Percentiles rank a stretch among this genome's conserved stretches.
phyloP scores from a whole-genome alignment of 2,888 invertebrate species.

The Fissipunctia ypsillon region DNA sequence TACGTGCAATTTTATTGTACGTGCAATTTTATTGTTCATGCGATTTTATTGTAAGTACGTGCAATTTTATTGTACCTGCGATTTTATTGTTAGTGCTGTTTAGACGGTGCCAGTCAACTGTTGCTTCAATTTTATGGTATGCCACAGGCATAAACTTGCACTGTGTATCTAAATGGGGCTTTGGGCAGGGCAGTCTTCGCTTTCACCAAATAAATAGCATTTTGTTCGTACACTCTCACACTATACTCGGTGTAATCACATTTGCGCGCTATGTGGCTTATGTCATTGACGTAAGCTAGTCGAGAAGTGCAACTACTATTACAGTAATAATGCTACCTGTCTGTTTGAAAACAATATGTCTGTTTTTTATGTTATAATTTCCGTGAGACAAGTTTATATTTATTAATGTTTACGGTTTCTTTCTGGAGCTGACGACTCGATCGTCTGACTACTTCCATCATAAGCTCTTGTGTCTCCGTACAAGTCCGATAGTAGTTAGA shows the following conservation, averaged over 20 bases:
- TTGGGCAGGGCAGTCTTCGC: slow-evolving; percentile 71
- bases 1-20: too few species aligned
- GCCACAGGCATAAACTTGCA: too few species aligned
- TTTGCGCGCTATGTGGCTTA: not conserved
- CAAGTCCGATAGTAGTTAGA: not conserved
- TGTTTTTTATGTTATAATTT: slow-evolving; percentile 13
- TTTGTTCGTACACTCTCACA: slow-evolving; percentile 64
- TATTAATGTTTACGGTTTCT: not conserved
- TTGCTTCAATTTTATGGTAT: too few species aligned
- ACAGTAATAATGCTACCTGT: not conserved
- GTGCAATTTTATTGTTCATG: too few species aligned
- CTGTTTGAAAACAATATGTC: slow-evolving; percentile 8
- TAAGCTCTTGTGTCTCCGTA: not conserved
- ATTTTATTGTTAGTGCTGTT: too few species aligned
- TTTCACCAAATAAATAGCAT: slow-evolving; percentile 80
- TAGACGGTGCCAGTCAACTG: too few species aligned
- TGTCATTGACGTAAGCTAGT: not conserved
- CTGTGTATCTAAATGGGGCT: too few species aligned
- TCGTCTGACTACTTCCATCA: not conserved
- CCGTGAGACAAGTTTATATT: not conserved
- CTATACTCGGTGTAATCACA: not conserved
- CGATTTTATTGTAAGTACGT: too few species aligned
- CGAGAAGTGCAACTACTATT: not conserved
- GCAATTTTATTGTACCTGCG: too few species aligned
- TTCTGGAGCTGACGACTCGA: not conserved